phyloP scores from a whole-genome alignment of 2,888 invertebrate genomes.

The Drosophila heteroneura region DNA sequence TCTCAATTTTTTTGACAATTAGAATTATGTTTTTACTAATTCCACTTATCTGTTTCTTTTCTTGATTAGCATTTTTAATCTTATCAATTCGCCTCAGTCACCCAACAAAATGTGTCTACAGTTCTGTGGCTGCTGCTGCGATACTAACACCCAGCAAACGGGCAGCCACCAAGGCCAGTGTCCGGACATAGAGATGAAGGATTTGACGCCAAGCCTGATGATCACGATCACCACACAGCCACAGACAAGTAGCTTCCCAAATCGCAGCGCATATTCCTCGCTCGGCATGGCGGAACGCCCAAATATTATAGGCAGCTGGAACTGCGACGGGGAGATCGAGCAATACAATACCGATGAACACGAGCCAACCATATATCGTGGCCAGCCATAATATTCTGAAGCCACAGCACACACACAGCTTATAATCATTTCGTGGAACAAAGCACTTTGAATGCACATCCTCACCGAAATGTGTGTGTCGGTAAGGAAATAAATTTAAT shows the following conservation, averaged over 20 bases:
- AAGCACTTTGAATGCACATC: constrained; percentile 7
- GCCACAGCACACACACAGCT: neutral
- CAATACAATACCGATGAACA: constrained; percentile 44
- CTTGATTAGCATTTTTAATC: neutral
- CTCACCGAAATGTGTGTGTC: neutral
- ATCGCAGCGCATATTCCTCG: constrained; percentile 25
- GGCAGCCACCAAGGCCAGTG: constrained; percentile 1
- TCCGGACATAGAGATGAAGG: constrained; percentile 34
- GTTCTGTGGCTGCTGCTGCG: constrained; percentile 23
- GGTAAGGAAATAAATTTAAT: constrained; percentile 3
- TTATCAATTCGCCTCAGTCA: no score
- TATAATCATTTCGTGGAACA: neutral
- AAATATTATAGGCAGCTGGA: constrained; percentile 28
- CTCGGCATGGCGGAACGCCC: constrained; percentile 11
- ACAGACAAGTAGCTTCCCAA: neutral
- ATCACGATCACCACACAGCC: constrained; percentile 35
- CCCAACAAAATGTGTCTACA: constrained; percentile 16
- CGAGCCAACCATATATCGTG: constrained; percentile 50
- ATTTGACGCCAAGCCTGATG: constrained; percentile 6
- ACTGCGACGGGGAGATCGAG: constrained; percentile 39
- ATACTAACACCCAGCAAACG: neutral
- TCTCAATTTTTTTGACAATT: neutral
- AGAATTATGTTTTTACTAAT: neutral
- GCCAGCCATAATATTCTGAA: constrained; percentile 5
- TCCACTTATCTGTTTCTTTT: no score